Base-by-base conservation (phyloP, 2,113 vertebrate species). In the Oryzias javanicus region DNA sequence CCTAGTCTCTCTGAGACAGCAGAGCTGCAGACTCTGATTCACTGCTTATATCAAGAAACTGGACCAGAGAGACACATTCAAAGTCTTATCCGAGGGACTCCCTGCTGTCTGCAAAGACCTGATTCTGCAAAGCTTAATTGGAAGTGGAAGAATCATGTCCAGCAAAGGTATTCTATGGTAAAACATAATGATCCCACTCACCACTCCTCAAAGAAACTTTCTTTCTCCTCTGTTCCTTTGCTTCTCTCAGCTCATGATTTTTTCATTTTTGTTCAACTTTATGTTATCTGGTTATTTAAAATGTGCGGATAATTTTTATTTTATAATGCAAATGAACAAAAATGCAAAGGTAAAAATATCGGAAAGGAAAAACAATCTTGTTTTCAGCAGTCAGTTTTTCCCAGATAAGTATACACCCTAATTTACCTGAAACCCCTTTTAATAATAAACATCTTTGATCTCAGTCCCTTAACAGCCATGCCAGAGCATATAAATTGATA, bases 121-220 rank as follows among this genome's bases (percentile, higher is more conserved):
- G 81, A 64, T 86, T 79, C 78, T 69, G 70, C 67, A 64, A 58
- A 67, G 52, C 74, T 85, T 90, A 91, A 91, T 90, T 90, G 87
- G 83, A 76, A 79, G 70, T 29, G 44, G 63, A 52, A 86, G 70
- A 82, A 67, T 75, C 54, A 80, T 81, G 82, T 81, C 81, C 63
- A 15, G 70, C 57, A 20, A 64, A 64, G 49, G 72, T 59, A 53
- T 62, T 79, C 76, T 59, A 69, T 62, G 67, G 74, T 78, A 80
- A 79, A 74, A 76, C 73, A 64, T 78, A 78, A 81, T 65, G 60
- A 73, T 55, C 55, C 60, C 27, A 25, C 63, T 47, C 76, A 49
- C 42, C 40, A 12, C 22, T 52, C 29, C 67, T 64, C 58, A 52
- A 49, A 24, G 50, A 62, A 70, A 76, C 48, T 64, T 58, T 70